Evolutionary conservation across 2,113 vertebrate genomes (phyloP), one percentile per base, ranked within the genome.

Genomic region (Danionella cerebrum): DNA sequence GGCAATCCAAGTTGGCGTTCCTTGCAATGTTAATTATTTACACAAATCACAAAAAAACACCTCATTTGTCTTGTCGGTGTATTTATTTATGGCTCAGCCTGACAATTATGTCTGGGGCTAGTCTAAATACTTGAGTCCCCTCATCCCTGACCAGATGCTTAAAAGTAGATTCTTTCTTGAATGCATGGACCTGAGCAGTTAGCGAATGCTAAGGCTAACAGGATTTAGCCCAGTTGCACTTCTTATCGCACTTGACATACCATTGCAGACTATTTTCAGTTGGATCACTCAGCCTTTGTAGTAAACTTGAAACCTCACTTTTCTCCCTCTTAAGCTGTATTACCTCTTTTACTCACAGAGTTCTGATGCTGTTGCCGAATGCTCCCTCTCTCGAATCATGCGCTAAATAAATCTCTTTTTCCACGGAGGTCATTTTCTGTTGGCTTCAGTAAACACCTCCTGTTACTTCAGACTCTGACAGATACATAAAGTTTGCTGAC

Each of bases 141-240:
- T 63, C 19, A 24, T 48, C 42, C 44, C 29, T 24, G 59, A 63
- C 59, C 42, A 63, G 59, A 44, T 63, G 44, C 45, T 47, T 31
- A 16, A 39, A 45, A 47, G 27, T 60, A 39, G 39, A 14, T 6
- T 47, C 72, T 80, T 36, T 70, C 77, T 75, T 14, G 33, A 57
- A 73, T 73, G 75, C 9, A 73, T 29, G 65, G 78, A 76, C 81
- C 81, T 78, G 68, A 73, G 77, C 50, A 63, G 75, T 74, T 68
- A n/a, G n/a, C n/a, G n/a, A n/a, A 81, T 84, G 83, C 81, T 82
- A 85, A 85, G 82, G 70, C 80, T 71, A 79, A 79, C 77, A 66
- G 81, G 79, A 84, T 81, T 88, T 79, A 58, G 42, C 71, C 58
- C 72, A 60, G 77, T 73, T 54, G 78, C 69, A 69, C 53, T 25